A percentile compares a stretch with the other conserved stretches of the same genome.
phyloP scores from a whole-genome alignment of 2,888 invertebrate species.

The Melipona beecheii region DNA sequence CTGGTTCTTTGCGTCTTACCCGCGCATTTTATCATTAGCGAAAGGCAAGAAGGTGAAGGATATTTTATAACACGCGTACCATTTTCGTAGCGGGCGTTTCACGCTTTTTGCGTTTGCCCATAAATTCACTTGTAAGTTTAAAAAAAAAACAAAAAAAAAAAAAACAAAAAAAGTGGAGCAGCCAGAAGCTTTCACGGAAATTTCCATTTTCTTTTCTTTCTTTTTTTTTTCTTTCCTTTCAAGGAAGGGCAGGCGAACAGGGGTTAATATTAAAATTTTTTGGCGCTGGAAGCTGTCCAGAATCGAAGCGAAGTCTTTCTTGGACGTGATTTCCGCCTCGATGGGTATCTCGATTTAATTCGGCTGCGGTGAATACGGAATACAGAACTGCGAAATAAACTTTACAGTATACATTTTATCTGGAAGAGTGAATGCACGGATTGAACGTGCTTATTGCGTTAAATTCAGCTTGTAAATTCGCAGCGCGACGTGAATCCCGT shows the following conservation, averaged over 20 bases:
- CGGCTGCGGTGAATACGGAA: not conserved
- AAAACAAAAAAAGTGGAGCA: not conserved
- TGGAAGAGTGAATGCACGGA: not conserved
- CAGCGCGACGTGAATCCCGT: not conserved
- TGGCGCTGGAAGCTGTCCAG: constrained; percentile 46
- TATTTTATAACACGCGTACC: too few species aligned
- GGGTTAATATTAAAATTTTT: constrained; percentile 19
- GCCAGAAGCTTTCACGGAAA: not conserved
- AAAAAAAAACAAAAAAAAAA: too few species aligned
- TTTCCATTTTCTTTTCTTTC: constrained; percentile 1
- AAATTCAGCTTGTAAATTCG: not conserved
- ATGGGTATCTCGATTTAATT: constrained; percentile 38
- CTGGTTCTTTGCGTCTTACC: too few species aligned
- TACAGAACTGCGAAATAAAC: constrained; percentile 1
- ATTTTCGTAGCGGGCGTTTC: not conserved
- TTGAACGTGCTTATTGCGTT: not conserved
- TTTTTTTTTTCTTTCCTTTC: not conserved
- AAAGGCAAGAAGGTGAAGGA: too few species aligned
- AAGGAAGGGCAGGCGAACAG: not conserved
- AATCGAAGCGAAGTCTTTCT: constrained; percentile 38
- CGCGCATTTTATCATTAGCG: too few species aligned
- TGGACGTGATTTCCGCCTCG: constrained; percentile 33
- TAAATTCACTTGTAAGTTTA: not conserved
- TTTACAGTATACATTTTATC: constrained; percentile 6
- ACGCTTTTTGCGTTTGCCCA: not conserved